Evolutionary conservation across 2,797 vertebrate species (phyloP).

Genomic region (Pteropus rufus): DNA sequence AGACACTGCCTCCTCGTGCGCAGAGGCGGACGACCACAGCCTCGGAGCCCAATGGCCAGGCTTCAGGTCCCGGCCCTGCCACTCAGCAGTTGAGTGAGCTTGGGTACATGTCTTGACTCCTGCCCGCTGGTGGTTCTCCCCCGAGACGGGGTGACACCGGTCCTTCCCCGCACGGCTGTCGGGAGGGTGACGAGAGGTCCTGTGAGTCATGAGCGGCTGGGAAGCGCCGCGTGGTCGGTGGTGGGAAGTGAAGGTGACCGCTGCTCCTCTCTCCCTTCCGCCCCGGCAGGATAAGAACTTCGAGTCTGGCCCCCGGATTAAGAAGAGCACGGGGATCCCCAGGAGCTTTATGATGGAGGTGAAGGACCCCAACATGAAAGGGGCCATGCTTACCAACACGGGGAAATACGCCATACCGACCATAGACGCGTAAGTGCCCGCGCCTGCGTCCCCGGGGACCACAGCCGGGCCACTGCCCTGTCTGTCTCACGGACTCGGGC

Average conservation of each 20-base stretch:
- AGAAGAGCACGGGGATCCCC: conserved; percentile 98
- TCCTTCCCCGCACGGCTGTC: neutral
- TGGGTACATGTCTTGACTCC: neutral
- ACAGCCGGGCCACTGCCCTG: no score
- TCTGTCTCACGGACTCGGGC: neutral
- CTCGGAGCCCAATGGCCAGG: neutral
- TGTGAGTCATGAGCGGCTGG: no score
- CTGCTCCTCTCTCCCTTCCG: neutral
- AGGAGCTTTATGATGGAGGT: conserved; percentile 98
- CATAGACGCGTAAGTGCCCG: conserved; percentile 93
- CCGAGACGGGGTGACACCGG: no score
- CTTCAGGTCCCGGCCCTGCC: neutral
- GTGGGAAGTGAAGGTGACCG: neutral
- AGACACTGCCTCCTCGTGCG: neutral
- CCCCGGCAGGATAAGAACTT: conserved; percentile 91
- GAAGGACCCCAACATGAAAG: conserved; percentile 95
- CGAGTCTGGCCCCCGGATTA: conserved; percentile 91
- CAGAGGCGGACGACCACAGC: neutral
- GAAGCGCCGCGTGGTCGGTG: neutral
- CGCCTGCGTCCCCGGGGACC: no score
- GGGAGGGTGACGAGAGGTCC: no score
- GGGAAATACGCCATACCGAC: conserved; percentile 96
- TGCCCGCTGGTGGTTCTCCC: no score
- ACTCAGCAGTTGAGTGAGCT: neutral
- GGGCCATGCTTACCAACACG: conserved; percentile 97